Conservation (phyloP, 2,888 invertebrate species). For the Sinohyriopsis cumingii region DNA sequence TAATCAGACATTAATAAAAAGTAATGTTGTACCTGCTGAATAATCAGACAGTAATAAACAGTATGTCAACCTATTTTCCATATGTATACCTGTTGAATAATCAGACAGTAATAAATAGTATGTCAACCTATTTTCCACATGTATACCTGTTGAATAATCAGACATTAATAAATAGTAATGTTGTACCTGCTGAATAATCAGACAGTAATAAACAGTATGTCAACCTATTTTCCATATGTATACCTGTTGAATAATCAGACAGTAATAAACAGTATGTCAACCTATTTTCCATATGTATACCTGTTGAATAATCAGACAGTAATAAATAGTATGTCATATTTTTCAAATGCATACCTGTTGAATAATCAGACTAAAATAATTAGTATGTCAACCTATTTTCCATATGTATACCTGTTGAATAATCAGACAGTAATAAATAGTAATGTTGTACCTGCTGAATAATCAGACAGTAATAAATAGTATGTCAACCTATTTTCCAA, state of each 20-base stretch:
- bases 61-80: slow-evolving; percentile 81
- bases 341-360: slow-evolving; percentile 84
- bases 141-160: slow-evolving; percentile 77
- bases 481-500: slow-evolving; percentile 83
- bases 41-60: slow-evolving; percentile 2
- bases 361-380: slow-evolving; percentile 1
- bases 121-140: slow-evolving; percentile 84
- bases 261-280: slow-evolving; percentile 73
- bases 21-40: slow-evolving; percentile 78
- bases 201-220: slow-evolving; percentile 53
- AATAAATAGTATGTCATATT: slow-evolving; percentile 74
- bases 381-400: slow-evolving; percentile 80
- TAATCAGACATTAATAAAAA: slow-evolving; percentile 1
- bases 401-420: slow-evolving; percentile 81
- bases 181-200: slow-evolving; percentile 75
- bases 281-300: slow-evolving; percentile 87
- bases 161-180: slow-evolving; percentile 4
- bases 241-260: slow-evolving; percentile 74
- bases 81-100: slow-evolving; percentile 80
- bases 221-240: slow-evolving; percentile 86
- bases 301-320: slow-evolving; percentile 58
- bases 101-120: background rate
- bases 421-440: background rate
- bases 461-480: slow-evolving; percentile 2
- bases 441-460: slow-evolving; percentile 78